Conservation (phyloP, 2,797 vertebrate genomes). For the Danio tinwini region DNA sequence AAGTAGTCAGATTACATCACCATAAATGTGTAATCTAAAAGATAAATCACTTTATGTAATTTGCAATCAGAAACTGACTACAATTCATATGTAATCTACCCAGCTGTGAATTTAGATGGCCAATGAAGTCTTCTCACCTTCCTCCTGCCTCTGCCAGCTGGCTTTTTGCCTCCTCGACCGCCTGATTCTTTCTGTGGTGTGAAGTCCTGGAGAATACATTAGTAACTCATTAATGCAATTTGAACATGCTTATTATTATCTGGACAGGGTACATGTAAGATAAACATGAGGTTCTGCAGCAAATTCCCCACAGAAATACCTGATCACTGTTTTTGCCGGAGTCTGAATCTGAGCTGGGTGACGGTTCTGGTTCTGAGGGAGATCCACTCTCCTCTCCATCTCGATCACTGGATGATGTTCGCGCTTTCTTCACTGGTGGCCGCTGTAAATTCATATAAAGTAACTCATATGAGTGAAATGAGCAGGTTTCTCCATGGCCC, state of each 20-base stretch:
- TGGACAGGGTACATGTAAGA: not conserved
- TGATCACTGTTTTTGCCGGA: conserved; percentile 96
- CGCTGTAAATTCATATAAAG: conserved; percentile 63
- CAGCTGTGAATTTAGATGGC: not conserved
- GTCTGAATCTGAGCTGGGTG: conserved; percentile 87
- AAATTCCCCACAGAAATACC: conserved; percentile 67
- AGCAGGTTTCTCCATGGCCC: no score
- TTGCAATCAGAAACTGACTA: no score
- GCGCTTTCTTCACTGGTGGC: conserved; percentile 82
- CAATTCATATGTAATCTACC: no score
- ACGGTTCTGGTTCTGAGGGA: conserved; percentile 89
- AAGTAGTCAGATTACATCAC: no score
- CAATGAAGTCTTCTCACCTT: conserved; percentile 68
- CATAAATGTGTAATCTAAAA: no score
- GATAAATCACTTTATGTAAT: no score
- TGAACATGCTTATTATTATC: not conserved
- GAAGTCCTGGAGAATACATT: conserved; percentile 84
- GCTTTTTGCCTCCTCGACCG: conserved; percentile 69
- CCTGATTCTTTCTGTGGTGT: conserved; percentile 89
- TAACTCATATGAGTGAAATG: not conserved
- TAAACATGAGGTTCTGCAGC: not conserved
- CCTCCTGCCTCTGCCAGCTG: conserved; percentile 74
- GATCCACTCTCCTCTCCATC: conserved; percentile 86
- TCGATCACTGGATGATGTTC: conserved; percentile 88
- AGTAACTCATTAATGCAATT: not conserved